These are phyloP conservation scores for Tupaia tana DNA, from an alignment of 2,113 vertebrate genomes.

Conservation along the genomic window DNA sequence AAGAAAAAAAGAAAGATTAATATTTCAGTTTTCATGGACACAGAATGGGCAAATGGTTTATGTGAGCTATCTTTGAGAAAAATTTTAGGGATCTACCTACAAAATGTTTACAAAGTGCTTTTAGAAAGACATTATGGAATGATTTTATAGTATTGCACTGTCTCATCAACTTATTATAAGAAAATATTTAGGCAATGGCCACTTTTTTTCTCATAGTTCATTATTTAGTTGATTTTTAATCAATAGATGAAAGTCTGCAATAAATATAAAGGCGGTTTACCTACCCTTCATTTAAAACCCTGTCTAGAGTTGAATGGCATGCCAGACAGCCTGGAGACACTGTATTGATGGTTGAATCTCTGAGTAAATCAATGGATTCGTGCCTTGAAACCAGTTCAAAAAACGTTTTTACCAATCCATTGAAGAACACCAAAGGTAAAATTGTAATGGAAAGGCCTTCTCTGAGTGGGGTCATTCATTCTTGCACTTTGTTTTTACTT, in stretches of 20 bases:
- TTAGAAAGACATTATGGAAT: neutral
- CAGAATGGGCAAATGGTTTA: neutral
- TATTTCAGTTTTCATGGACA: neutral
- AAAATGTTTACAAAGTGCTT: slow-evolving; percentile 33
- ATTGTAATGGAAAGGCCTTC: slow-evolving; percentile 52
- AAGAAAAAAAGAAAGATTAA: no score
- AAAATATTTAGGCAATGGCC: neutral
- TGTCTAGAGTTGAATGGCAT: slow-evolving; percentile 24
- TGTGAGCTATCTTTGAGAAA: neutral
- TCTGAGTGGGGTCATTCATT: slow-evolving; percentile 67
- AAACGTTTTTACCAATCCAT: slow-evolving; percentile 69
- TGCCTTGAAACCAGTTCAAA: slow-evolving; percentile 77
- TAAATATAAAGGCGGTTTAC: slow-evolving; percentile 23
- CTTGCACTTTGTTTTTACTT: slow-evolving; percentile 51
- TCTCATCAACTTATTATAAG: neutral
- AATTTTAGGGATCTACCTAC: neutral
- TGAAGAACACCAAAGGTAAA: slow-evolving; percentile 55
- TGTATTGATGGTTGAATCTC: slow-evolving; percentile 69
- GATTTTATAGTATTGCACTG: neutral
- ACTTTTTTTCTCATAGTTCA: slow-evolving; percentile 65
- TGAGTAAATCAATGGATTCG: slow-evolving; percentile 67
- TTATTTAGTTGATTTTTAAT: slow-evolving; percentile 66
- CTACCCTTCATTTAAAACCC: slow-evolving; percentile 58
- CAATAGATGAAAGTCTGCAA: slow-evolving; percentile 61
- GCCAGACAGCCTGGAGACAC: slow-evolving; percentile 79